A percentile compares a stretch with the other conserved stretches of the same genome.
Evolutionary conservation across 1,140 invertebrate species (phyloP).

Genomic region (Mycetomoellerius zeteki): DNA sequence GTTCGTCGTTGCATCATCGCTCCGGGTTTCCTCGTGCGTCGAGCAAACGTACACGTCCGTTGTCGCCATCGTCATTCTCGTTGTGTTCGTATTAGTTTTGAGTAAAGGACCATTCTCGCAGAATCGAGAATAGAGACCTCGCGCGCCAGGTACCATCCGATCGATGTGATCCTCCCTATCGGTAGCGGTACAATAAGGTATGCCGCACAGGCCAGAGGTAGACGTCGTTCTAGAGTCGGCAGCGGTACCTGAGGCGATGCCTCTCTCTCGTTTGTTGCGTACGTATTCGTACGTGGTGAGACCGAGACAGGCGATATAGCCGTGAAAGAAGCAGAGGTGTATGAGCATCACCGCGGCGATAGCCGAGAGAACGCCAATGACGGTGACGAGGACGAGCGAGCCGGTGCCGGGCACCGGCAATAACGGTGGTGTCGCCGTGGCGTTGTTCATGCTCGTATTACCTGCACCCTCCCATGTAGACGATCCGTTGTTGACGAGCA

Average conservation of each 20-base stretch:
- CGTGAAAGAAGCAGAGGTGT: slow-evolving; percentile 96
- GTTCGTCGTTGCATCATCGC: neutral
- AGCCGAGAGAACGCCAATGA: slow-evolving; percentile 90
- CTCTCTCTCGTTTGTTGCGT: slow-evolving; percentile 87
- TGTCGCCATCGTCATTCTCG: neutral
- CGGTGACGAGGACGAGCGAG: slow-evolving; percentile 89
- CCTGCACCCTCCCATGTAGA: neutral
- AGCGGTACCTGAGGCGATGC: neutral
- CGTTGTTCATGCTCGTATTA: slow-evolving; percentile 80
- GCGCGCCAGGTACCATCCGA: neutral
- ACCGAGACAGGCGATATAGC: slow-evolving; percentile 94
- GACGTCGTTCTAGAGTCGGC: slow-evolving; percentile 29
- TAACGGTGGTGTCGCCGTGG: slow-evolving; percentile 82
- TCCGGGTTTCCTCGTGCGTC: neutral
- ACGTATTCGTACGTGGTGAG: slow-evolving; percentile 97
- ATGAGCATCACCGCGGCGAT: slow-evolving; percentile 93
- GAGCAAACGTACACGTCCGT: slow-evolving; percentile 23
- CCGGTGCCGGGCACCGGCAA: slow-evolving; percentile 87
- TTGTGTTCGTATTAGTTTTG: neutral
- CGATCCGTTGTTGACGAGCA: neutral
- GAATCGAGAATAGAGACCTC: slow-evolving; percentile 31
- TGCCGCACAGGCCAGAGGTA: slow-evolving; percentile 57
- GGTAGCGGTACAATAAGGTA: slow-evolving; percentile 51
- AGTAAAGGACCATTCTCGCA: neutral
- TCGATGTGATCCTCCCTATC: slow-evolving; percentile 63